phyloP scores from a whole-genome alignment of 2,888 invertebrate genomes.

The Troilus luridus region DNA sequence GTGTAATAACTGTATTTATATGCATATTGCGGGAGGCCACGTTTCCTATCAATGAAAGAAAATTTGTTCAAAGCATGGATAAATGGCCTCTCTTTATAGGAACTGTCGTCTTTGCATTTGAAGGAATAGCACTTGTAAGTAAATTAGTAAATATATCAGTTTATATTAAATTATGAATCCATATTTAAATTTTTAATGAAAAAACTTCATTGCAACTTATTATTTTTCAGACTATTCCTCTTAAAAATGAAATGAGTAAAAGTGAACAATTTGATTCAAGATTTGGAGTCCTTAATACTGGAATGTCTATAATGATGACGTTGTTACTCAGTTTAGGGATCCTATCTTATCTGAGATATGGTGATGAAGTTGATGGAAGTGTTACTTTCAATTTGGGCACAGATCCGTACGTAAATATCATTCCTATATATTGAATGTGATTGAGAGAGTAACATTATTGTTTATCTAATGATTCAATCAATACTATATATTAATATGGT shows the following conservation, averaged over 20 bases:
- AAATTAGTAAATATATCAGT: not conserved
- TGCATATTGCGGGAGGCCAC: not conserved
- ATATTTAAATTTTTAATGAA: not conserved
- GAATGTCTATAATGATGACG: slow-evolving; percentile 84
- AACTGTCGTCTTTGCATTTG: slow-evolving; percentile 96
- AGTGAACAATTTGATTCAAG: slow-evolving; percentile 84
- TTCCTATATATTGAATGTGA: not conserved
- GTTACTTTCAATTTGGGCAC: slow-evolving; percentile 88
- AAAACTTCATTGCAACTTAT: not conserved
- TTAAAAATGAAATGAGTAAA: slow-evolving; percentile 91
- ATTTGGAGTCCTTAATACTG: slow-evolving; percentile 89
- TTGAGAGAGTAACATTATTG: not conserved
- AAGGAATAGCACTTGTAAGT: slow-evolving; percentile 91
- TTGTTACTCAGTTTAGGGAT: slow-evolving; percentile 88
- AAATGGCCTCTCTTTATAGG: slow-evolving; percentile 92
- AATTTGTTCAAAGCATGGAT: slow-evolving; percentile 72
- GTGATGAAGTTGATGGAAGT: slow-evolving; percentile 84
- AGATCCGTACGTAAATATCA: slow-evolving; percentile 65
- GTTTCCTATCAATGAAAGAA: slow-evolving; percentile 69
- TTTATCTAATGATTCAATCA: too few relatives aligned
- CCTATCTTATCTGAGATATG: slow-evolving; percentile 90
- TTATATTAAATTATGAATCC: not conserved
- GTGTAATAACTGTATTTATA: slow-evolving; percentile 68
- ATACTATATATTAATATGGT: too few relatives aligned
- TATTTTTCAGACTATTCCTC: slow-evolving; percentile 83